Evolutionary conservation across 2,888 invertebrate genomes (phyloP).

Genomic region (Bursaphelenchus okinawaensis): DNA sequence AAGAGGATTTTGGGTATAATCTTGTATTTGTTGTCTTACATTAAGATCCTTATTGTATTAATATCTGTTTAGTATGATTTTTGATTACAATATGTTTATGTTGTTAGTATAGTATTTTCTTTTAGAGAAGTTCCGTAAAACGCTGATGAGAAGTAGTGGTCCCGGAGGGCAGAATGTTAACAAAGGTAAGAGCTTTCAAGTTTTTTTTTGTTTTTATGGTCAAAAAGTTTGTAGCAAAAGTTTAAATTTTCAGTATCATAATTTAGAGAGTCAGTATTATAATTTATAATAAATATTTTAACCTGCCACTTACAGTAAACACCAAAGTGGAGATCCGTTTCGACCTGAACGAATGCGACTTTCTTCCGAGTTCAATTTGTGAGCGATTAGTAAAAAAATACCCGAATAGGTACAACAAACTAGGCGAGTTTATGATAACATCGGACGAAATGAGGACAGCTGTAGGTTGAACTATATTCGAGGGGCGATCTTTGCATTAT

Average conservation of each 20-base stretch:
- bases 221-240: no score
- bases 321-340: conserved; percentile 38
- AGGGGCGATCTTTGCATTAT: no score
- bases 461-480: conserved; percentile 11
- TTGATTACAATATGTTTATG: no score
- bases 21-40: no score
- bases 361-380: conserved; percentile 23
- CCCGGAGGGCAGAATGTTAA: conserved; percentile 39
- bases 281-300: background rate
- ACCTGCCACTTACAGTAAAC: conserved; percentile 22
- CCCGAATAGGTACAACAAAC: conserved; percentile 19
- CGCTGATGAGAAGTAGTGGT: conserved; percentile 24
- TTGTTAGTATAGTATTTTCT: no score
- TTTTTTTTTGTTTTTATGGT: no score
- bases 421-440: conserved; percentile 24
- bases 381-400: conserved; percentile 21
- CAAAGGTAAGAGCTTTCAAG: conserved; percentile 22
- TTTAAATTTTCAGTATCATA: no score
- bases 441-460: conserved; percentile 22
- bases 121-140: conserved; percentile 27
- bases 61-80: no score
- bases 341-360: conserved; percentile 22
- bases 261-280: background rate
- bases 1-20: no score
- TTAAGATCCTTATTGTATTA: no score